Base-by-base conservation (phyloP, 2,888 invertebrate species). In the Notodonta dromedarius region DNA sequence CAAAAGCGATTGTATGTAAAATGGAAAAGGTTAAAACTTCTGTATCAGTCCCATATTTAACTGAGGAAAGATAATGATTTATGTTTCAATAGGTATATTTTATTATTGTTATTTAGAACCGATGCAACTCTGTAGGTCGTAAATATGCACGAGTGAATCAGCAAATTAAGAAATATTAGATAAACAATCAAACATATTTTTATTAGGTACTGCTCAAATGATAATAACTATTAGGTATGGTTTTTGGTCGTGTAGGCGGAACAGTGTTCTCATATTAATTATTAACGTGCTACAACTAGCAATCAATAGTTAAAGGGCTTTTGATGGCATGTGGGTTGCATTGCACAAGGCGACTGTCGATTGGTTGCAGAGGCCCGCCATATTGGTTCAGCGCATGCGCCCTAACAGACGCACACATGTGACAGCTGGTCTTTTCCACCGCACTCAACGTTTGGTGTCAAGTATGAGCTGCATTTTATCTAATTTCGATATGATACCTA, bases 311-410 rank as follows among this genome's bases (percentile, higher is more conserved):
- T 83, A 82, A 84, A 86, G 83, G 82, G 84, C 82, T 79, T 78
- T 80, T 78, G 80, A 82, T 84, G 81, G 80, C 80, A 83, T 85
- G 51, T 84, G 84, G 79, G 86, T 80, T 81, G 79, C 78, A 77
- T 76, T 79, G 78, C 73, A 71, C 63, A 73, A 67, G 77, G 71
- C 65, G 85, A 69, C 62, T 73, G 78, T 65, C 80, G 83, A 92
- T 93, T 93, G 92, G 93, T 76, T 82, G 78, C 70, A 68, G 67
- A 69, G 72, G 85, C 77, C 91, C 86, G 93, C 93, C 93, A 93
- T 93, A 80, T 92, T 93, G 85, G 86, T 85, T 87, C 78, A 79
- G 87, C 90, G 91, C 92, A 91, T 90, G 93, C 90, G 89, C 86
- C 75, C 70, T 80, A 62, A 75, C 70, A 78, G 73, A 66, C 77